Evolutionary conservation across 2,888 invertebrate genomes (phyloP).

Genomic region (Cybosia mesomella): DNA sequence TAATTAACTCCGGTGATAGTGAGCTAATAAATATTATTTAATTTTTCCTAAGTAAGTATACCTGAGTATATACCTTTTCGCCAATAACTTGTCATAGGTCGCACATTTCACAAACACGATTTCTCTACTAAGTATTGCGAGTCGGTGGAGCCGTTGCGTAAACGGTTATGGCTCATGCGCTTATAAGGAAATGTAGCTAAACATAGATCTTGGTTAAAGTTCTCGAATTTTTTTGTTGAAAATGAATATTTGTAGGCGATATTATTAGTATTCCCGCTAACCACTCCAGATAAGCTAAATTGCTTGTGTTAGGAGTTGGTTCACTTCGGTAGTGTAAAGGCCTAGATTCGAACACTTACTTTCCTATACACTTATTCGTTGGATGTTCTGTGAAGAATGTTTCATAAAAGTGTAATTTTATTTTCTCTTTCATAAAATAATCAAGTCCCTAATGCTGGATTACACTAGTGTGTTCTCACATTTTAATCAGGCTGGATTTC

Average conservation of each 20-base stretch:
- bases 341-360: too few species aligned
- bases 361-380: too few species aligned
- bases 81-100: slow-evolving; percentile 44
- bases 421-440: too few species aligned
- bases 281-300: too few species aligned
- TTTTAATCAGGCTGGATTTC: too few species aligned
- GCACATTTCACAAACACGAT: slow-evolving; percentile 71
- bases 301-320: too few species aligned
- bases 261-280: too few species aligned
- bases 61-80: too few species aligned
- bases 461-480: too few species aligned
- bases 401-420: not conserved
- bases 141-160: slow-evolving; percentile 61
- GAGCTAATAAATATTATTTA: not conserved
- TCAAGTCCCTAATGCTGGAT: too few species aligned
- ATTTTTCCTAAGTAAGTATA: slow-evolving; percentile 9
- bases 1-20: not conserved
- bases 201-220: slow-evolving; percentile 58
- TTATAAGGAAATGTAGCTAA: slow-evolving; percentile 69
- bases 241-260: too few species aligned
- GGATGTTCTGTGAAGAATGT: slow-evolving; percentile 47
- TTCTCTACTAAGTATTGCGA: slow-evolving; percentile 65
- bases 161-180: slow-evolving; percentile 63
- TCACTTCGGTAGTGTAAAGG: too few species aligned
- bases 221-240: slow-evolving; percentile 60